These are phyloP conservation scores for Microcebus tavaratra DNA, from an alignment of 2,113 vertebrate species.

Conservation along the genomic window DNA sequence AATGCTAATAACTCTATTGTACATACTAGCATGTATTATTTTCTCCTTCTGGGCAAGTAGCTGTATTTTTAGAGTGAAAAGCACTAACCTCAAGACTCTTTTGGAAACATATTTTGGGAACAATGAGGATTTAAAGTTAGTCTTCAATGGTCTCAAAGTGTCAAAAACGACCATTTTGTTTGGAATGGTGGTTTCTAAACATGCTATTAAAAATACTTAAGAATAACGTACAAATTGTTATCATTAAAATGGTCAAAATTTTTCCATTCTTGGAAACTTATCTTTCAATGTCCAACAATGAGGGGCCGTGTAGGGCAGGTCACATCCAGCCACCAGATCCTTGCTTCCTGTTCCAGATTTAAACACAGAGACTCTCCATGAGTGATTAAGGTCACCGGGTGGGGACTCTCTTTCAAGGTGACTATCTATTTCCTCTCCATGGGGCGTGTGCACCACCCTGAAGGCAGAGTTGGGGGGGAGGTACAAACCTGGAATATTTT, in stretches of 20 bases:
- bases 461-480: neutral
- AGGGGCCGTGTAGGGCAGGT: accelerated
- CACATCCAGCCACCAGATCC: too few species aligned
- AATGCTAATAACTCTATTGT: neutral
- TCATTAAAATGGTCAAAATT: neutral
- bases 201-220: neutral
- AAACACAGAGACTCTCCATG: accelerated
- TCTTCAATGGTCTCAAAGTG: neutral
- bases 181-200: neutral
- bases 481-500: neutral
- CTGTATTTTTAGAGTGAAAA: conserved; percentile 35
- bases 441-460: neutral
- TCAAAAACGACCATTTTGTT: neutral
- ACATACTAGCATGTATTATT: neutral
- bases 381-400: neutral
- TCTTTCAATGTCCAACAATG: neutral
- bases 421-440: too few species aligned
- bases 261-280: neutral
- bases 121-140: neutral
- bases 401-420: neutral
- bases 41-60: neutral
- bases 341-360: neutral
- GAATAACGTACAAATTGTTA: neutral
- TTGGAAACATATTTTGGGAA: neutral
- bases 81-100: neutral